Evolutionary conservation across 2,113 vertebrate genomes (phyloP).

Genomic region (Chitala chitala): DNA sequence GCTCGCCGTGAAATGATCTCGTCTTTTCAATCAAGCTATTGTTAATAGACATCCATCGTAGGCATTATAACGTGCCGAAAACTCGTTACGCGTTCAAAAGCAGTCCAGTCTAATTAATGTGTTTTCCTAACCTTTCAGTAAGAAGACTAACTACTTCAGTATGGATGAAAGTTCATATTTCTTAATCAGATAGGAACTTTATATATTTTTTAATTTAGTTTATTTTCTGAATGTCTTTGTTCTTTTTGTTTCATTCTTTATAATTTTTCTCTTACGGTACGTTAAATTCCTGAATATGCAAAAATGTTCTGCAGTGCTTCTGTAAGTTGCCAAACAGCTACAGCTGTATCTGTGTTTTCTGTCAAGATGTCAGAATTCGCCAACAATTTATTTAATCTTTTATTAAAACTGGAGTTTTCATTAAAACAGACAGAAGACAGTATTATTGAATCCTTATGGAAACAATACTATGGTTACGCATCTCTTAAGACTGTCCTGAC

Average conservation of each 20-base stretch:
- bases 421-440: too few species aligned
- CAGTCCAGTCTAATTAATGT: slow-evolving; percentile 45
- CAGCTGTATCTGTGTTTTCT: slow-evolving; percentile 44
- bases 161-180: slow-evolving; percentile 57
- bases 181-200: slow-evolving; percentile 60
- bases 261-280: slow-evolving; percentile 42
- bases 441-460: too few species aligned
- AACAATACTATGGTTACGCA: too few species aligned
- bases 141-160: slow-evolving; percentile 64
- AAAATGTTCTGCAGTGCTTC: slow-evolving; percentile 57
- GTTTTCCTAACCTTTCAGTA: slow-evolving; percentile 48
- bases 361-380: slow-evolving; percentile 42
- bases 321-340: slow-evolving; percentile 44
- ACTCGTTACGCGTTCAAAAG: not conserved
- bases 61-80: too few species aligned
- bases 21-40: too few species aligned
- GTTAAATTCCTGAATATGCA: slow-evolving; percentile 41
- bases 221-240: slow-evolving; percentile 49
- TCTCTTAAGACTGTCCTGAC: too few species aligned
- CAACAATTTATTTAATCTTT: slow-evolving; percentile 42
- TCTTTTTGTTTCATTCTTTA: slow-evolving; percentile 49
- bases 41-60: too few species aligned
- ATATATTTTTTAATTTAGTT: slow-evolving; percentile 44
- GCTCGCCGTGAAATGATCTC: too few species aligned
- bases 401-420: too few species aligned